phyloP scores from a whole-genome alignment of 2,797 vertebrate genomes.

The Mus spretus region DNA sequence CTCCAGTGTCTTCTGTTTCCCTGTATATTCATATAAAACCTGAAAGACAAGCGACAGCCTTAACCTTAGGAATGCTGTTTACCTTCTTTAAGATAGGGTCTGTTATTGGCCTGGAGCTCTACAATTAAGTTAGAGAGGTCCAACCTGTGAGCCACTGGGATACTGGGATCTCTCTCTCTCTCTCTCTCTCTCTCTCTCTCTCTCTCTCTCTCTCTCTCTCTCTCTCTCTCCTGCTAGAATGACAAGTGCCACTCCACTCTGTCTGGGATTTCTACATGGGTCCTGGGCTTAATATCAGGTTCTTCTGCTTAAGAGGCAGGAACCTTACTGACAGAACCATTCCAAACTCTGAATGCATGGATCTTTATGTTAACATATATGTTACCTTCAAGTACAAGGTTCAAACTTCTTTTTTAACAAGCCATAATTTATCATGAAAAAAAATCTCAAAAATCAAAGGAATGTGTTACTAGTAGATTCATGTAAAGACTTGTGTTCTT shows the following conservation, averaged over 20 bases:
- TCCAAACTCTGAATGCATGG: background rate
- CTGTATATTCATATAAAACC: background rate
- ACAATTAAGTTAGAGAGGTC: background rate
- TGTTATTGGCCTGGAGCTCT: background rate
- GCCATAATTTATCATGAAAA: background rate
- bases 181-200: background rate
- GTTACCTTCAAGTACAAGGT: conserved; percentile 41
- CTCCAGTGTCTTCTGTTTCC: background rate
- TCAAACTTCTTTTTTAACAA: background rate
- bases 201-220: background rate
- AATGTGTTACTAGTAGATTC: conserved; percentile 51
- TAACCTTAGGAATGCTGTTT: background rate
- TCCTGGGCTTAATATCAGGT: background rate
- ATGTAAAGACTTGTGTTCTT: conserved; percentile 1
- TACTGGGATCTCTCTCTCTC: background rate
- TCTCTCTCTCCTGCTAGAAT: background rate
- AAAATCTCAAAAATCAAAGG: conserved; percentile 2
- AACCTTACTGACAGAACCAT: background rate
- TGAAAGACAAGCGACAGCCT: background rate
- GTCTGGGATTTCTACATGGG: background rate
- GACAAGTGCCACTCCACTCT: background rate
- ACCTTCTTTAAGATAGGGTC: background rate
- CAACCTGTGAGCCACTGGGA: background rate
- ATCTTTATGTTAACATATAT: conserved; percentile 6
- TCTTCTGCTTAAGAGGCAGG: background rate